Evolutionary conservation across 2,113 vertebrate genomes (phyloP).

Genomic region (Gnathonemus longibarbis): DNA sequence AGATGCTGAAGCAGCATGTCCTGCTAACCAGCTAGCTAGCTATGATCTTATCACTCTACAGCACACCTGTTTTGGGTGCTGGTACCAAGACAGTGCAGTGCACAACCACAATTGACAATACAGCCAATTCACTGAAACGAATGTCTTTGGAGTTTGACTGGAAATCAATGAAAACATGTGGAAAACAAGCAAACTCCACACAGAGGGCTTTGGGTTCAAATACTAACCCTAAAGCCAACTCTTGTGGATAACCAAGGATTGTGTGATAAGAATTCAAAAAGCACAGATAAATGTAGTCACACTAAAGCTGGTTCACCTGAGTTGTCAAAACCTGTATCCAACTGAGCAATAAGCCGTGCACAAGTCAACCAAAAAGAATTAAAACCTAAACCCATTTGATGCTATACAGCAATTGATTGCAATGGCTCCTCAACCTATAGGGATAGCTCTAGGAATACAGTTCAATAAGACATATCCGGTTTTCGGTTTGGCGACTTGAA

Average conservation of each 20-base stretch:
- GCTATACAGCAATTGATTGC: neutral
- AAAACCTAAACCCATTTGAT: neutral
- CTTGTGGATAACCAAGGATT: neutral
- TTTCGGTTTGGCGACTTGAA: neutral
- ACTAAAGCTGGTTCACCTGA: neutral
- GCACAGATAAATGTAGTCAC: neutral
- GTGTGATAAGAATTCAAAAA: neutral
- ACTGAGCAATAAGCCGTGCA: neutral
- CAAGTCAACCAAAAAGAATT: neutral
- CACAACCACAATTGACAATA: neutral
- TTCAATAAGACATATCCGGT: neutral
- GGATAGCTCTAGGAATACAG: neutral
- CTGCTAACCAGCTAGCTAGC: too few species aligned
- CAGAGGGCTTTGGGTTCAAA: neutral
- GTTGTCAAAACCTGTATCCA: neutral
- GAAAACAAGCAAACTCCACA: neutral
- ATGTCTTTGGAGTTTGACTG: neutral
- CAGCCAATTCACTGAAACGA: neutral
- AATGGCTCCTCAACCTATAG: neutral
- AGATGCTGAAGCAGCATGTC: too few species aligned
- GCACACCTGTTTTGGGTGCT: too few species aligned
- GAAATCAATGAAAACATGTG: neutral
- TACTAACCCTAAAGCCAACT: neutral
- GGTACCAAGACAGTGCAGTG: too few species aligned
- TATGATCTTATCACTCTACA: too few species aligned